Conservation (phyloP, 2,797 vertebrate genomes). For the Clarias laeviceps region DNA sequence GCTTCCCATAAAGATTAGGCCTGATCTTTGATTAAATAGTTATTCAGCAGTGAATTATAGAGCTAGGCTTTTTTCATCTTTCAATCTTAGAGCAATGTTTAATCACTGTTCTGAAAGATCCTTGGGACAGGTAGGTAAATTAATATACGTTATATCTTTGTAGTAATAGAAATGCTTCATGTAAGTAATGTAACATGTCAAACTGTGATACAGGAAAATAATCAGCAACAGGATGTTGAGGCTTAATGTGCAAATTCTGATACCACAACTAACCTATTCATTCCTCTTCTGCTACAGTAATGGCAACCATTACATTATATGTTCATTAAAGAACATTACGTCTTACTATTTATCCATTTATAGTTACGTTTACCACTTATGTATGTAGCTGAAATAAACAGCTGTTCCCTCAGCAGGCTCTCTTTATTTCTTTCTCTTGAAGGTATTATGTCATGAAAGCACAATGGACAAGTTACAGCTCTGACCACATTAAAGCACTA, state of each 20-base stretch:
- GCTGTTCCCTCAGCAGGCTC: not conserved
- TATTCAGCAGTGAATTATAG: constrained; percentile 7
- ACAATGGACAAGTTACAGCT: not conserved
- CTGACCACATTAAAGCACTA: not conserved
- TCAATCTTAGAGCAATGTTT: not conserved
- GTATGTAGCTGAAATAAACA: not conserved
- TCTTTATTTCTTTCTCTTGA: not conserved
- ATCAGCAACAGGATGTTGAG: not conserved
- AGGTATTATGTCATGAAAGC: not conserved
- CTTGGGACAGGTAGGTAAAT: not conserved
- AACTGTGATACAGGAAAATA: not conserved
- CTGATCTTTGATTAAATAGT: constrained; percentile 29
- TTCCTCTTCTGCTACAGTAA: not conserved
- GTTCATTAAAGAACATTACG: not conserved
- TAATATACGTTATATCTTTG: no score
- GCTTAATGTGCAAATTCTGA: not conserved
- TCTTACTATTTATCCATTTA: not conserved
- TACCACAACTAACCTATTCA: no score
- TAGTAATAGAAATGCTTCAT: not conserved
- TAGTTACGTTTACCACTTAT: not conserved
- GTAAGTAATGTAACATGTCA: not conserved
- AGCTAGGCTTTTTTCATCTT: not conserved
- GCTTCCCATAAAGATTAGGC: constrained; percentile 24
- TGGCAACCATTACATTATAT: not conserved
- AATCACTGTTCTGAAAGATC: not conserved